Conservation (phyloP, 2,113 vertebrate species). For the Trematocara unimaculatum region DNA sequence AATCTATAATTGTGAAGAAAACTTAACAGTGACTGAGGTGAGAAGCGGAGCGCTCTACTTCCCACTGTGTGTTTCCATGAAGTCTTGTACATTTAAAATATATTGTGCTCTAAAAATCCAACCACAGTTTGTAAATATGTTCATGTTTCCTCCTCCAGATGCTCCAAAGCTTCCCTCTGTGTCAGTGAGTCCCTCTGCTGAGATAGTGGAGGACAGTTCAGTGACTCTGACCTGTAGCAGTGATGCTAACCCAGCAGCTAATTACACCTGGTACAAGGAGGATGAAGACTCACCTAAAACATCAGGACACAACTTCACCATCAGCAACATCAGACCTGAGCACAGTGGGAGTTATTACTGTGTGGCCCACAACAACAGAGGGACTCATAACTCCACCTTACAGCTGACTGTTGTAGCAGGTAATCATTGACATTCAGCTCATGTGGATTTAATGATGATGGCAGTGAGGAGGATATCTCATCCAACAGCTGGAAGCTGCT, state of each 20-base stretch:
- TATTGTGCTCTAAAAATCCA: too few species aligned
- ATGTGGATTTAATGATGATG: neutral
- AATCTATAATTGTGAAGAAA: too few species aligned
- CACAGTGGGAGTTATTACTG: neutral
- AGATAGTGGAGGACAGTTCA: neutral
- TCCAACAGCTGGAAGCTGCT: neutral
- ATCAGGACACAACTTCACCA: neutral
- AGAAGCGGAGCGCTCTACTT: too few species aligned
- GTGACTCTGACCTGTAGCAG: neutral
- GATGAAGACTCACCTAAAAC: accelerated
- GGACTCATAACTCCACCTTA: neutral
- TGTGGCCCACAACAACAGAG: neutral
- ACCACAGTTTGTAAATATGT: too few species aligned
- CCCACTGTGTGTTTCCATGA: too few species aligned
- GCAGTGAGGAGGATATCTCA: neutral
- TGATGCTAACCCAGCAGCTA: neutral
- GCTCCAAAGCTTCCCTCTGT: accelerated
- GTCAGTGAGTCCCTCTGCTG: neutral
- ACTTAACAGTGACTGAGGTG: too few species aligned
- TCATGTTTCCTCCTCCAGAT: neutral
- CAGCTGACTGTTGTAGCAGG: neutral
- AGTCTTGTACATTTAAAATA: too few species aligned
- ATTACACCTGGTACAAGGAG: accelerated
- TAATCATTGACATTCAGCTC: neutral
- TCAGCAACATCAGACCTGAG: accelerated